A percentile compares a stretch with the other conserved stretches of the same genome.
Evolutionary conservation across 2,888 invertebrate species (phyloP).

Genomic region (Hecatera dysodea): DNA sequence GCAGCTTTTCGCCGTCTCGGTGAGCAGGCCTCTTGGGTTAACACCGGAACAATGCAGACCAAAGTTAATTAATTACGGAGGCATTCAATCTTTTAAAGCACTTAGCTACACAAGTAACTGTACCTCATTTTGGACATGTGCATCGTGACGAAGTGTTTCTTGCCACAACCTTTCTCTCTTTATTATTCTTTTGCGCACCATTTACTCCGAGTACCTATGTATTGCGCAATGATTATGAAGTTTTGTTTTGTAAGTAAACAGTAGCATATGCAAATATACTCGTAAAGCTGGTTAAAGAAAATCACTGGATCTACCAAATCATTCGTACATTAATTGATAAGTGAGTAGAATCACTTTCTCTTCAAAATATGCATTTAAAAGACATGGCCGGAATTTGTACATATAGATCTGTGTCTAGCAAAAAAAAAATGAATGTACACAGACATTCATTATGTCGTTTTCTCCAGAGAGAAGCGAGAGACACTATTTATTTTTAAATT

Average conservation of each 20-base stretch:
- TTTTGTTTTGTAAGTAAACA: conserved; percentile 7
- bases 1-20: neutral
- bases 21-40: conserved; percentile 16
- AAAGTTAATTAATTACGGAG: conserved; percentile 30
- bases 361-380: too few species aligned
- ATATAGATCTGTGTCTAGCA: too few species aligned
- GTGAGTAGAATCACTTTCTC: too few species aligned
- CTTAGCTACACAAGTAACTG: conserved; percentile 38
- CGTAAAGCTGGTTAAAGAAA: neutral
- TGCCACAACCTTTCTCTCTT: conserved; percentile 56
- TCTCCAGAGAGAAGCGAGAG: too few species aligned
- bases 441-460: too few species aligned
- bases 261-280: neutral
- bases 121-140: conserved; percentile 41
- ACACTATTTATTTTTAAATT: too few species aligned
- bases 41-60: conserved; percentile 25
- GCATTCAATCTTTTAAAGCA: conserved; percentile 29
- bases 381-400: too few species aligned
- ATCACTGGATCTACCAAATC: neutral
- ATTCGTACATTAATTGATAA: too few species aligned
- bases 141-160: conserved; percentile 29
- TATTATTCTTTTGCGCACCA: conserved; percentile 48
- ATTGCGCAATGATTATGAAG: conserved; percentile 39
- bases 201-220: conserved; percentile 14
- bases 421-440: too few species aligned